Evolutionary conservation across 2,888 invertebrate genomes (phyloP).

Genomic region (Drosophila percnosoma): DNA sequence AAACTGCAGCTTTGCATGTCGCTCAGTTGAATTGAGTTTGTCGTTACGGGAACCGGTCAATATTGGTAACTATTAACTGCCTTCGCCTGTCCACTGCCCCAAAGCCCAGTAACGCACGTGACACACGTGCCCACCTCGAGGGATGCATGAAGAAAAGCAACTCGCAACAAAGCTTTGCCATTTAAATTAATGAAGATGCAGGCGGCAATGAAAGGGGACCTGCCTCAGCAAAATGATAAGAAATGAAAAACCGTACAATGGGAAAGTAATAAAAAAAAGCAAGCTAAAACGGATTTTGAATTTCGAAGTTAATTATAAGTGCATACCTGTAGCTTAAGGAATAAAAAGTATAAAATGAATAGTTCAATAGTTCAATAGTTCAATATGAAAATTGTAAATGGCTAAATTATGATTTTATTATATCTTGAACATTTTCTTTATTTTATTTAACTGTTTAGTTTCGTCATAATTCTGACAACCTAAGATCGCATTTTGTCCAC

Average conservation of each 20-base stretch:
- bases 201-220: slow-evolving; percentile 2
- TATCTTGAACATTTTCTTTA: neutral
- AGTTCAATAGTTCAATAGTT: fast-evolving
- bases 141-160: slow-evolving; percentile 17
- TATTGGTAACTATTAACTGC: slow-evolving; percentile 38
- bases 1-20: slow-evolving; percentile 54
- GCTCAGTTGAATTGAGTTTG: slow-evolving; percentile 28
- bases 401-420: too few species aligned
- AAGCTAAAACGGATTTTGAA: neutral
- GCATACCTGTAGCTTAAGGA: too few species aligned
- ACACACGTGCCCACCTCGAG: slow-evolving; percentile 41
- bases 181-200: slow-evolving; percentile 50
- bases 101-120: slow-evolving; percentile 36
- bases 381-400: neutral
- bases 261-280: neutral
- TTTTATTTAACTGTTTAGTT: neutral
- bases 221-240: slow-evolving; percentile 24
- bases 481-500: slow-evolving; percentile 3
- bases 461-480: neutral
- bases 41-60: slow-evolving; percentile 3
- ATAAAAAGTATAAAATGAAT: neutral
- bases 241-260: slow-evolving; percentile 39
- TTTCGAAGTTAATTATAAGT: neutral
- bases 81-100: slow-evolving; percentile 4
- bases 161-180: slow-evolving; percentile 21